These are phyloP conservation scores for Phocoena sinus DNA, from an alignment of 2,113 vertebrate genomes.

Conservation along the genomic window DNA sequence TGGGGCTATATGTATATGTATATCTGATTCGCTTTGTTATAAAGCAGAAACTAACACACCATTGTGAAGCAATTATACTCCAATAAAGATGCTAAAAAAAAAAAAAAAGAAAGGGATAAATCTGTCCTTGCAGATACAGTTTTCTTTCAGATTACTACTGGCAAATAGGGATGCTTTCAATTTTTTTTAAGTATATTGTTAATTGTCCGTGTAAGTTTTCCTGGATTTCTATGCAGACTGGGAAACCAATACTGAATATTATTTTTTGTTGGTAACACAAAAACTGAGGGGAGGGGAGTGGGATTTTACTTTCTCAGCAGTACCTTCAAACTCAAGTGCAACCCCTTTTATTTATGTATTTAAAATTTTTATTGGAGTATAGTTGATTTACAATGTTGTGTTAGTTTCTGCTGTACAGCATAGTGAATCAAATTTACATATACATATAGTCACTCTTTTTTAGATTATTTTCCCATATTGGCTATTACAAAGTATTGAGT, in stretches of 20 bases:
- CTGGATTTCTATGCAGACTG: neutral
- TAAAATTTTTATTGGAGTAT: neutral
- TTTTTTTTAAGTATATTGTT: neutral
- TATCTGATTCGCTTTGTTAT: no score
- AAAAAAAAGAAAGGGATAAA: neutral
- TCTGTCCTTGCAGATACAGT: neutral
- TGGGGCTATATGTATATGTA: no score
- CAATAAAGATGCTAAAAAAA: no score
- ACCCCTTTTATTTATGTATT: neutral
- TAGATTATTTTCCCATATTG: neutral
- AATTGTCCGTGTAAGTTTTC: neutral
- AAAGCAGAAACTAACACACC: no score
- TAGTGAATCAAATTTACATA: neutral
- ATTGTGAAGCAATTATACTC: no score
- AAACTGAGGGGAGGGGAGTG: neutral
- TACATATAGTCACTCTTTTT: neutral
- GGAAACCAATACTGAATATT: neutral
- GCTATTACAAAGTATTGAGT: neutral
- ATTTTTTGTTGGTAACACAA: neutral
- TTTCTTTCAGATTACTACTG: neutral
- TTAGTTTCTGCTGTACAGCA: neutral
- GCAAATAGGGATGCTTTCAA: neutral
- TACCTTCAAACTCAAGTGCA: neutral
- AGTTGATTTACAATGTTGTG: neutral
- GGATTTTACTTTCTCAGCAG: neutral